Conservation (phyloP, 2,888 invertebrate genomes). For the Sylvicola fuscatus region DNA sequence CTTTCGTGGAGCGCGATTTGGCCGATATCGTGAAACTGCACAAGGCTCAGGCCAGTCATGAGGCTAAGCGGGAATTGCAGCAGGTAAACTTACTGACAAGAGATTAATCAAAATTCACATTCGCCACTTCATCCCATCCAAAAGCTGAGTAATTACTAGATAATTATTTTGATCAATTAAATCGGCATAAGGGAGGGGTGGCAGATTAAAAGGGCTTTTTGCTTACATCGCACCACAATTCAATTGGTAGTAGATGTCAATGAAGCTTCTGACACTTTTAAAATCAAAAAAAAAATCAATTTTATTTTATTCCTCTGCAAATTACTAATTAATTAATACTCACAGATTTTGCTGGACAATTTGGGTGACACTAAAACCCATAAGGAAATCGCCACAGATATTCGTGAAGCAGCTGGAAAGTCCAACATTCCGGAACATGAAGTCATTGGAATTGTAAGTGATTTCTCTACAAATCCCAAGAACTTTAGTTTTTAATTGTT, state of each 20-base stretch:
- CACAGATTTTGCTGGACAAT: slow-evolving; percentile 57
- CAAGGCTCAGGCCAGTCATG: slow-evolving; percentile 67
- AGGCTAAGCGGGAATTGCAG: slow-evolving; percentile 61
- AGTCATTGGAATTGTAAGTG: slow-evolving; percentile 61
- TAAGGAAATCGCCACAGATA: slow-evolving; percentile 66
- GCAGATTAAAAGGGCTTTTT: slow-evolving; percentile 7
- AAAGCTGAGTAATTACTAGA: too few species aligned
- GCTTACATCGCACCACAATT: slow-evolving; percentile 7
- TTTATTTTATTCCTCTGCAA: neutral
- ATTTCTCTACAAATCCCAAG: neutral
- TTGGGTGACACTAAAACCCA: slow-evolving; percentile 70
- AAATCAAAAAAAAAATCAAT: neutral
- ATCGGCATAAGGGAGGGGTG: slow-evolving; percentile 4
- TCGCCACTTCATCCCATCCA: too few species aligned
- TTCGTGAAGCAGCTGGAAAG: slow-evolving; percentile 67
- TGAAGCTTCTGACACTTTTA: slow-evolving; percentile 4
- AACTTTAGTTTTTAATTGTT: slow-evolving; percentile 3
- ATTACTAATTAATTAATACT: slow-evolving; percentile 10
- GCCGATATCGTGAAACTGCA: slow-evolving; percentile 61
- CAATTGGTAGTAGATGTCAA: slow-evolving; percentile 5
- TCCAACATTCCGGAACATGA: slow-evolving; percentile 80
- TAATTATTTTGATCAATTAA: slow-evolving; percentile 1
- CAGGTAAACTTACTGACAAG: slow-evolving; percentile 24
- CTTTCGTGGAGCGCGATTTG: slow-evolving; percentile 62
- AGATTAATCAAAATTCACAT: too few species aligned